Conservation (phyloP, 1,140 invertebrate species). For the Thrips palmi region DNA sequence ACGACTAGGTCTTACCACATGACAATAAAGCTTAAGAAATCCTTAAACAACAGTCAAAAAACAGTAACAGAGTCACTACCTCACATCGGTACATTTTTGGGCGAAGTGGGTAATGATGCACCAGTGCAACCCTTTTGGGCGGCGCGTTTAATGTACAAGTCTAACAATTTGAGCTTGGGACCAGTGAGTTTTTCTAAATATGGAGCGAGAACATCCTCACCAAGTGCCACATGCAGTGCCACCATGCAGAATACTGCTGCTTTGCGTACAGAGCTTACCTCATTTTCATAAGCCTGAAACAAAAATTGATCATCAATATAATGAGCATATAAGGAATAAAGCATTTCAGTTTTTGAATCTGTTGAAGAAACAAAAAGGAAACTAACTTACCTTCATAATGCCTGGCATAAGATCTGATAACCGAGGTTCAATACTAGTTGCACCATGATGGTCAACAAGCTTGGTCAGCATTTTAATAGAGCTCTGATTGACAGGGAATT, state of each 20-base stretch:
- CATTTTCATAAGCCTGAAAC: conserved; percentile 63
- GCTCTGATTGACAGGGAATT: conserved; percentile 70
- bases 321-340: no score
- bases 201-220: conserved; percentile 61
- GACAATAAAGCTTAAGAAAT: no score
- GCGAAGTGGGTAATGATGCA: conserved; percentile 20
- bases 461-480: conserved; percentile 86
- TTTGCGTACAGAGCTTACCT: conserved; percentile 77
- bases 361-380: background rate
- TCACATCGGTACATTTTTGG: no score
- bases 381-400: conserved; percentile 47
- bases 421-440: conserved; percentile 49
- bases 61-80: no score
- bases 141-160: conserved; percentile 50
- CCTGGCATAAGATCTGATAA: conserved; percentile 71
- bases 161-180: conserved; percentile 63
- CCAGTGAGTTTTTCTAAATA: conserved; percentile 59
- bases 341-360: no score
- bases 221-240: conserved; percentile 67
- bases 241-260: conserved; percentile 93
- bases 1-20: no score
- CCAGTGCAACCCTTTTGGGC: no score
- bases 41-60: no score
- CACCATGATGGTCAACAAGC: conserved; percentile 49
- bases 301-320: no score